phyloP scores from a whole-genome alignment of 2,113 vertebrate species.

The Leuciscus idus region DNA sequence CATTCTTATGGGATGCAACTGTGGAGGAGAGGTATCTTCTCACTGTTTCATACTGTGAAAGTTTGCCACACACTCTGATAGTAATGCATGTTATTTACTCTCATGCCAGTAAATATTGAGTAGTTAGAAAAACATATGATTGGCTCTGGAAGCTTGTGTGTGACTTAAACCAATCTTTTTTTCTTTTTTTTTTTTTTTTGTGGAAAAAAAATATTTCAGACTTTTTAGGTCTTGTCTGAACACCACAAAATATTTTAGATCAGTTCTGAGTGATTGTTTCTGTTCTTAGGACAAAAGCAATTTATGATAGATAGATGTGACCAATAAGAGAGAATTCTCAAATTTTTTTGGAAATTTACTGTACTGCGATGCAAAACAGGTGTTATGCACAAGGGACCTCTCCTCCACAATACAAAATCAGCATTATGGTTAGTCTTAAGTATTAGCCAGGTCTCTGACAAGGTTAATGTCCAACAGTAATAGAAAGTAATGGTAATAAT shows the following conservation, averaged over 20 bases:
- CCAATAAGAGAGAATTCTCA: conserved; percentile 2
- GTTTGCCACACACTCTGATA: not conserved
- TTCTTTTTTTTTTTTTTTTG: not conserved
- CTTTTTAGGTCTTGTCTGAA: not conserved
- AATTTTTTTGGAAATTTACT: conserved; percentile 5
- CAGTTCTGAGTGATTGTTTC: not conserved
- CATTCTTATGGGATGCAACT: conserved; percentile 37
- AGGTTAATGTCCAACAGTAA: conserved; percentile 60
- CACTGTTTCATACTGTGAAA: conserved; percentile 13
- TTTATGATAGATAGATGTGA: conserved; percentile 21
- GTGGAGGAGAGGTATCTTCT: conserved; percentile 46
- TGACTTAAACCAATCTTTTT: not conserved
- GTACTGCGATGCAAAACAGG: conserved; percentile 33
- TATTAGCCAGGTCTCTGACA: conserved; percentile 51
- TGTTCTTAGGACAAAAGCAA: not conserved
- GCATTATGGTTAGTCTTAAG: conserved; percentile 43
- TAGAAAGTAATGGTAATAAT: conserved; percentile 61
- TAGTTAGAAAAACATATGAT: not conserved
- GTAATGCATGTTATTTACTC: not conserved
- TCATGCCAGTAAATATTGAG: conserved; percentile 8
- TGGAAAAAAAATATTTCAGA: not conserved
- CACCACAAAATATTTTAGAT: not conserved
- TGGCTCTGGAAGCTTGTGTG: not conserved
- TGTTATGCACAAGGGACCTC: conserved; percentile 41
- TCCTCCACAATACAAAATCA: conserved; percentile 56